Conservation (phyloP, 2,888 invertebrate species). For the Hedya salicella region DNA sequence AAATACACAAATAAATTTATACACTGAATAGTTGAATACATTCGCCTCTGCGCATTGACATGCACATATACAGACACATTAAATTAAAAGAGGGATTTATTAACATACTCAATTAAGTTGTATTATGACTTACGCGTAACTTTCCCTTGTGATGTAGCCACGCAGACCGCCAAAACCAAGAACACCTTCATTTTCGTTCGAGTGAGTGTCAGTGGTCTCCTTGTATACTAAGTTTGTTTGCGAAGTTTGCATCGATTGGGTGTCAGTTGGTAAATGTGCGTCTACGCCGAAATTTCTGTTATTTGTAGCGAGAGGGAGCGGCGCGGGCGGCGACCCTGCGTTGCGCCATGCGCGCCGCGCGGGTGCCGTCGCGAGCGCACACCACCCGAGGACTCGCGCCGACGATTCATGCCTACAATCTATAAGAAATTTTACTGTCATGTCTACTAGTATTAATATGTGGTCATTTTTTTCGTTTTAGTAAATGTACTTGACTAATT, state of each 20-base stretch:
- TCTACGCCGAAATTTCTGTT: constrained; percentile 67
- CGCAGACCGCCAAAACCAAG: constrained; percentile 59
- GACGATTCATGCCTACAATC: too few relatives aligned
- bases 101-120: neutral
- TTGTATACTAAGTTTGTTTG: constrained; percentile 19
- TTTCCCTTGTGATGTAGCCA: constrained; percentile 63
- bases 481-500: too few relatives aligned
- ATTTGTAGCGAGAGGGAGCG: constrained; percentile 73
- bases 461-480: too few relatives aligned
- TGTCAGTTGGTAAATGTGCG: constrained; percentile 66
- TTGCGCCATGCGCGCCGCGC: constrained; percentile 38
- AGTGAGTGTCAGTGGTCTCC: constrained; percentile 1
- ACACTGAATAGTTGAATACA: neutral
- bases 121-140: constrained; percentile 70
- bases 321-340: constrained; percentile 41
- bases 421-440: too few relatives aligned
- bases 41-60: neutral
- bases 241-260: constrained; percentile 56
- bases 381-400: neutral
- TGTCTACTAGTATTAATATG: too few relatives aligned
- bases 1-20: neutral
- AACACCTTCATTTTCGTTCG: constrained; percentile 66
- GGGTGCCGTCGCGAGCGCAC: constrained; percentile 6
- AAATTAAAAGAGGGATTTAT: neutral
- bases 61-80: neutral